Evolutionary conservation across 2,888 invertebrate species (phyloP), one percentile per base, ranked within the genome.

Genomic region (Ophion obscuratus): DNA sequence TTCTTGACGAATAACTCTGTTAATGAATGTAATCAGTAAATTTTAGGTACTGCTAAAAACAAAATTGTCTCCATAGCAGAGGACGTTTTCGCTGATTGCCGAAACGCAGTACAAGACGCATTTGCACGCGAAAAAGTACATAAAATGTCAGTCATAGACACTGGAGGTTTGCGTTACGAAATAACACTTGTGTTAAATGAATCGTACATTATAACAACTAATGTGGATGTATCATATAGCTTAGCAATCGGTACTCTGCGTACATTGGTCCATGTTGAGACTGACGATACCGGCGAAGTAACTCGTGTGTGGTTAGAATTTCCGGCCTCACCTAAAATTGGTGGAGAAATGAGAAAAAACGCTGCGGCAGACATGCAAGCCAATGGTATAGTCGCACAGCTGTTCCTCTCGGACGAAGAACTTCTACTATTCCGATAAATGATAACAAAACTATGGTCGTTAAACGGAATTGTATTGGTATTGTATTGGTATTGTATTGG

Each of bases 171-270:
- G 31, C 4, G 4, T 4, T 31, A 31, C 31, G 31, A 31, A 0
- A 85, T 88, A 64, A 81, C 78, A 68, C 84, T 87, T 24, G 81
- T 81, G 61, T 24, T 78, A 17, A 75, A 74, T 17, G 68, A 74
- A 47, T 10, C 64, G 74, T 74, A 91, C 81, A 83, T 91, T 31
- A 90, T 91, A 6, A 89, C 89, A 62, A 89, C 89, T 27, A 91
- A 91, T 79, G 90, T 91, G 14, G 90, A 91, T 77, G 90, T 91
- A 14, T 53, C 87, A 76, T 90, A 92, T 89, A 91, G 91, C 59
- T 89, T 91, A 68, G 88, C 88, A 11, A 92, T 91, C 87, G 90
- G 91, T 36, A 88, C 90, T 36, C 82, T 88, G 67, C 90, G 91
- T 31, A 88, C 86, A 84, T 88, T 92, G 70, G 64, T 86, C 40